phyloP scores from a whole-genome alignment of 2,888 invertebrate genomes.

The Parthenolecanium corni region DNA sequence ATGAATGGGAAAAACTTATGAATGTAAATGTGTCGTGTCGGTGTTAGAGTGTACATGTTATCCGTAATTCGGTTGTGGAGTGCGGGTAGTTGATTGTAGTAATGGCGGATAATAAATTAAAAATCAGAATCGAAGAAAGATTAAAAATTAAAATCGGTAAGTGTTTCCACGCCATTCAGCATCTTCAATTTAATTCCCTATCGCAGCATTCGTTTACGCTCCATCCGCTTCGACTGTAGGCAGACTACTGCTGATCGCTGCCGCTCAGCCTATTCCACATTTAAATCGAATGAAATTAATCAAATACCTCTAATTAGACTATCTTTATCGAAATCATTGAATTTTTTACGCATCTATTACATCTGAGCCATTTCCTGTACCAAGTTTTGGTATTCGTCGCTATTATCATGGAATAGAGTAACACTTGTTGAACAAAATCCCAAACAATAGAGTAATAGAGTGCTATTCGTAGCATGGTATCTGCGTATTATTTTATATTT shows the following conservation, averaged over 20 bases:
- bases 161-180: conserved; percentile 38
- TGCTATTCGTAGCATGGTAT: no score
- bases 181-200: not conserved
- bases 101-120: conserved; percentile 47
- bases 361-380: no score
- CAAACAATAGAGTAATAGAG: no score
- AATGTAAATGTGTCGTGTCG: conserved; percentile 26
- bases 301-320: no score
- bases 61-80: conserved; percentile 2
- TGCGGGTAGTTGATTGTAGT: conserved; percentile 16
- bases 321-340: no score
- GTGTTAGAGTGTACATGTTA: conserved; percentile 23
- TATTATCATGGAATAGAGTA: no score
- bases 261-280: no score
- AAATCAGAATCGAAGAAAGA: conserved; percentile 85
- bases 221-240: not conserved
- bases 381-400: no score
- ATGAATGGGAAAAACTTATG: conserved; percentile 23
- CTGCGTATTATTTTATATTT: no score
- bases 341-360: no score
- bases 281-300: no score
- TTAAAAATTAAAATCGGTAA: conserved; percentile 88
- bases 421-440: no score
- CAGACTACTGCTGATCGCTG: not conserved
- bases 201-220: not conserved